A percentile compares a stretch with the other conserved stretches of the same genome.
Conservation (phyloP, 1,140 invertebrate species). For the Procambarus clarkii region DNA sequence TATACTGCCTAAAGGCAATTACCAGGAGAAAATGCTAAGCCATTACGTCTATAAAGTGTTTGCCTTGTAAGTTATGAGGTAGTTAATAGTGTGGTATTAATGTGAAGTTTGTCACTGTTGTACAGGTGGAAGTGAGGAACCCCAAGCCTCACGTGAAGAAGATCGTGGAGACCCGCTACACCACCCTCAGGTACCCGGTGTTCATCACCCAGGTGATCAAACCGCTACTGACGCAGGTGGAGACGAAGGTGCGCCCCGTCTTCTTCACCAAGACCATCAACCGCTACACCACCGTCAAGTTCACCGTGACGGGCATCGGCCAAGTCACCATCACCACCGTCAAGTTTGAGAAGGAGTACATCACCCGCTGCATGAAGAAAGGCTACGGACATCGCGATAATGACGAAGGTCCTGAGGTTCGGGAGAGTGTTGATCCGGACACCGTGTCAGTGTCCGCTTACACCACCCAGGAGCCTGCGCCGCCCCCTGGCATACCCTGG, state of each 20-base stretch:
- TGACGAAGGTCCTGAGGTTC: conserved; percentile 26
- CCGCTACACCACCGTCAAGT: conserved; percentile 69
- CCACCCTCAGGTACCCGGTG: conserved; percentile 70
- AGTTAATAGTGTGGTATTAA: too few species aligned
- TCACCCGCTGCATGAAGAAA: conserved; percentile 71
- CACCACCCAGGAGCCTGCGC: conserved; percentile 4
- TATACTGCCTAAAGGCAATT: too few species aligned
- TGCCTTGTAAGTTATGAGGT: too few species aligned
- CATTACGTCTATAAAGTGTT: too few species aligned
- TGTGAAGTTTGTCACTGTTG: background rate
- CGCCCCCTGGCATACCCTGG: background rate
- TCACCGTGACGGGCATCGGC: conserved; percentile 71
- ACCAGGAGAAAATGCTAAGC: too few species aligned
- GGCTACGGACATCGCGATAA: conserved; percentile 60
- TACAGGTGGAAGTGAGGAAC: conserved; percentile 70
- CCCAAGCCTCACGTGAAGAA: conserved; percentile 70
- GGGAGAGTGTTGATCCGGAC: conserved; percentile 3
- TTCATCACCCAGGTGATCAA: conserved; percentile 72
- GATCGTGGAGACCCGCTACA: conserved; percentile 70
- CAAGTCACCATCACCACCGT: conserved; percentile 70
- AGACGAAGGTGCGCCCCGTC: conserved; percentile 69
- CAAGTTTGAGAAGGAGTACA: conserved; percentile 72
- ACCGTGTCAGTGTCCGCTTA: background rate
- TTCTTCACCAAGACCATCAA: conserved; percentile 72
- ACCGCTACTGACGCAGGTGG: conserved; percentile 70